A percentile compares a stretch with the other conserved stretches of the same genome.
phyloP scores from a whole-genome alignment of 2,797 vertebrate genomes.

The Todus mexicanus region DNA sequence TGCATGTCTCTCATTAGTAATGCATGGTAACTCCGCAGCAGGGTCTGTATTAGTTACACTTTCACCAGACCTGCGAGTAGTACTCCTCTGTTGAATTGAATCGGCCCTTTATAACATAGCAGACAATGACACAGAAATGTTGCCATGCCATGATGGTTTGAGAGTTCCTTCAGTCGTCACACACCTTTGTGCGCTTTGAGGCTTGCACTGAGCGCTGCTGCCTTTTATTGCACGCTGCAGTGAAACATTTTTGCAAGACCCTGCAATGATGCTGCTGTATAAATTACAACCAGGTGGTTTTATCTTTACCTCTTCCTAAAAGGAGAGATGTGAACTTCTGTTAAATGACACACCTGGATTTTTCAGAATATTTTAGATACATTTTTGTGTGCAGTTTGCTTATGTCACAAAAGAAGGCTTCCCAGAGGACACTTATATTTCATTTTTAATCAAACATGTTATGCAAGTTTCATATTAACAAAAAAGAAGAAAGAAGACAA shows the following conservation, averaged over 20 bases:
- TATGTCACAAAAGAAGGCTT: background rate
- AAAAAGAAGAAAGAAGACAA: background rate
- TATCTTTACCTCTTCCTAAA: background rate
- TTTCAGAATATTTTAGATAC: background rate
- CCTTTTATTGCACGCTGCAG: background rate
- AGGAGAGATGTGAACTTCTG: background rate
- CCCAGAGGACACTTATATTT: background rate
- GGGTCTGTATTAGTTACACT: conserved; percentile 75
- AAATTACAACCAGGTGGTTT: background rate
- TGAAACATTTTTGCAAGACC: background rate
- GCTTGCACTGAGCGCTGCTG: background rate
- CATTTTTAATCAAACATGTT: background rate
- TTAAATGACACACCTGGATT: background rate
- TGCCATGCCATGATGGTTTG: background rate
- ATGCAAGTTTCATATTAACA: background rate
- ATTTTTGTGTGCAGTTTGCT: background rate
- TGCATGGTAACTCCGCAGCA: conserved; percentile 72
- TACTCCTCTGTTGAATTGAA: conserved; percentile 37
- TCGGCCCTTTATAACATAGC: conserved; percentile 61
- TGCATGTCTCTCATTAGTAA: conserved; percentile 74
- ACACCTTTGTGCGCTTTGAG: conserved; percentile 2
- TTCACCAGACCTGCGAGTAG: conserved; percentile 46
- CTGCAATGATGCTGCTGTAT: background rate
- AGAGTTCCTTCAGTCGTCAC: background rate
- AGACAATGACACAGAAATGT: conserved; percentile 49